Evolutionary conservation across 2,797 vertebrate genomes (phyloP).

Genomic region (Hoplostethus atlanticus): DNA sequence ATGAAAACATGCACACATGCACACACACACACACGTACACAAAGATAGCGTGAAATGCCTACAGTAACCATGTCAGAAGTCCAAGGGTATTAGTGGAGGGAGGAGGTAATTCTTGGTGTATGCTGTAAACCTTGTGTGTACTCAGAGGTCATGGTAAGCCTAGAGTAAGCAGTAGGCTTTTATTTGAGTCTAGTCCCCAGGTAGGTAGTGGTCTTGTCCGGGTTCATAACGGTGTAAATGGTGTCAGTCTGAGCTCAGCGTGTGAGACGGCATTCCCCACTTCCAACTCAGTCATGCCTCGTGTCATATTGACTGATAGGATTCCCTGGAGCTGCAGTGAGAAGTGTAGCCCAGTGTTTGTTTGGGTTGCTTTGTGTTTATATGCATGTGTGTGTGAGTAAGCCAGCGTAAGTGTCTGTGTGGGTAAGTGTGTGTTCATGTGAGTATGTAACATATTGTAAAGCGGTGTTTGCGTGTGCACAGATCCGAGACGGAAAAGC

Average conservation of each 20-base stretch:
- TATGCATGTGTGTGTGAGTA: slow-evolving; percentile 48
- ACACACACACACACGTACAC: background rate
- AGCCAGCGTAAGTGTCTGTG: slow-evolving; percentile 37
- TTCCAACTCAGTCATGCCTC: slow-evolving; percentile 80
- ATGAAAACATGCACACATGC: slow-evolving; percentile 23
- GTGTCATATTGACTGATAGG: slow-evolving; percentile 82
- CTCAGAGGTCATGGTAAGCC: slow-evolving; percentile 34
- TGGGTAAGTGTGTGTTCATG: slow-evolving; percentile 36
- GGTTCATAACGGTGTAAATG: slow-evolving; percentile 70
- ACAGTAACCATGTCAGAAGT: slow-evolving; percentile 30
- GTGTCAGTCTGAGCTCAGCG: slow-evolving; percentile 64
- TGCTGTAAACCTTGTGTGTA: slow-evolving; percentile 42
- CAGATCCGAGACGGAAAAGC: slow-evolving; percentile 53
- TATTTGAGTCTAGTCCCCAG: slow-evolving; percentile 55
- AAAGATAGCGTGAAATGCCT: slow-evolving; percentile 32
- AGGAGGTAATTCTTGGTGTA: slow-evolving; percentile 25
- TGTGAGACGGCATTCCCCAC: slow-evolving; percentile 75
- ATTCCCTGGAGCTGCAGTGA: slow-evolving; percentile 76
- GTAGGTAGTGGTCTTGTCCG: slow-evolving; percentile 51
- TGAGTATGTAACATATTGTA: slow-evolving; percentile 17
- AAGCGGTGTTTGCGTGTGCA: slow-evolving; percentile 41
- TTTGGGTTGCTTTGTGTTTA: slow-evolving; percentile 77
- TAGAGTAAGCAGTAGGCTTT: slow-evolving; percentile 39
- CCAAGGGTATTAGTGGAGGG: slow-evolving; percentile 14
- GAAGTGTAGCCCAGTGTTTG: slow-evolving; percentile 75